A percentile compares a stretch with the other conserved stretches of the same genome.
These are phyloP conservation scores for Acleris laterana DNA, from an alignment of 2,888 invertebrate genomes.

Conservation along the genomic window DNA sequence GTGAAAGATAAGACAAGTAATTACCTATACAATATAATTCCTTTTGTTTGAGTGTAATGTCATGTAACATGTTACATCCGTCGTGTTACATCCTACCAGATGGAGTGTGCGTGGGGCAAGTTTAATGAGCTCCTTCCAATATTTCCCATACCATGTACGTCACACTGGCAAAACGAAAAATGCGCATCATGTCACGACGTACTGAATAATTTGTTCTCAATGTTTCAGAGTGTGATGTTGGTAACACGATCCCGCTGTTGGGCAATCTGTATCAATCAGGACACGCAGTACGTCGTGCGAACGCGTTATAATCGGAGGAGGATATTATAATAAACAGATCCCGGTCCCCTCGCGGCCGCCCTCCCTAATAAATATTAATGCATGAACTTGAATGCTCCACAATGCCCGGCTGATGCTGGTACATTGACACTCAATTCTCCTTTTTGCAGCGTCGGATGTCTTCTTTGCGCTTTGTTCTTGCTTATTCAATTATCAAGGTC, in stretches of 20 bases:
- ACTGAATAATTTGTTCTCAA: not conserved
- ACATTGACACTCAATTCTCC: constrained; percentile 80
- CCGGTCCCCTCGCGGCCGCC: constrained; percentile 69
- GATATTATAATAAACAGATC: constrained; percentile 84
- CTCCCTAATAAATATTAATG: constrained; percentile 83
- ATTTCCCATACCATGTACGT: constrained; percentile 52
- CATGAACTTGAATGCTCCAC: constrained; percentile 78
- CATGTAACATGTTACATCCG: constrained; percentile 60
- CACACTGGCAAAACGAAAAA: constrained; percentile 40
- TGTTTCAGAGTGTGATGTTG: constrained; percentile 2
- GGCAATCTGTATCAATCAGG: constrained; percentile 61
- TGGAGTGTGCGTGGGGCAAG: constrained; percentile 67
- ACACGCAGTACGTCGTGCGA: constrained; percentile 73
- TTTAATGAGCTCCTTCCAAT: constrained; percentile 64
- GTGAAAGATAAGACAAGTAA: constrained; percentile 25
- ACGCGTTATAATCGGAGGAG: constrained; percentile 80
- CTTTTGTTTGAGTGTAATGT: constrained; percentile 41
- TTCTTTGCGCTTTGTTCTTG: constrained; percentile 45
- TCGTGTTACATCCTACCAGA: constrained; percentile 53
- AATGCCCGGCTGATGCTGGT: constrained; percentile 76
- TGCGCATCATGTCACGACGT: not conserved
- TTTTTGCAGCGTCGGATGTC: constrained; percentile 55
- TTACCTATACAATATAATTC: constrained; percentile 27
- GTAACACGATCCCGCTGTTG: not conserved
- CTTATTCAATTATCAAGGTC: constrained; percentile 39